Evolutionary conservation across 2,888 invertebrate species (phyloP), one percentile per base, ranked within the genome.

Genomic region (Marronus borbonicus): DNA sequence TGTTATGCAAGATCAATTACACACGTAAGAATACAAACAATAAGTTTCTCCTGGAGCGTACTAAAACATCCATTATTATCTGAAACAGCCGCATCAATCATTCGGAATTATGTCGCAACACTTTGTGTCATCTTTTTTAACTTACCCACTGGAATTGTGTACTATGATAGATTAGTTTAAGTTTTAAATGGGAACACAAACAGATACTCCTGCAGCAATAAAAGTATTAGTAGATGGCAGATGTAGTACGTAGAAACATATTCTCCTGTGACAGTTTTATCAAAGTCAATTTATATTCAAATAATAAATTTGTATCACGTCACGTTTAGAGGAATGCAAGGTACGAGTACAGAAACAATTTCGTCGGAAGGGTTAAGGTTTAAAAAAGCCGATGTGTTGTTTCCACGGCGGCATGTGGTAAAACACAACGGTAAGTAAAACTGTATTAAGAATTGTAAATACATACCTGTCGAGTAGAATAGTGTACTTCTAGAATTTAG

Each of bases 81-180:
- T 72, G 20, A 60, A 72, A 39, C 36, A 60, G 72, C 39, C 55
- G 39, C 72, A 74, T 74, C 72, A 74, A 74, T 74, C 72, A 74
- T 74, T 74, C 62, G 60, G 60, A 49, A 74, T 74, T 74, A 74
- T 60, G 44, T 60, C 62, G 72, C 72, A 74, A 62, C 60, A 49
- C 49, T 49, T 24, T 39, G 44, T 72, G 72, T 74, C 72, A 74
- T 74, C 72, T 74, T 74, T 74, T 60, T 44, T 14, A 62, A 74
- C 60, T 60, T 74, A 74, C 72, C 58, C 72, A 74, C 60, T 44
- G 72, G 72, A 74, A 74, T 74, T 58, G 20, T 49, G 60, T 74
- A 74, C 36, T 49, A 62, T 74, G 72, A 74, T 74, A 74, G 60
- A 74, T 74, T 60, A 44, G 60, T 74, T 60, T n/a, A 74, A 74